These are phyloP conservation scores for honey bee (Apis mellifera) DNA, from an alignment of 1,140 invertebrate species.

Conservation along the genomic window DNA sequence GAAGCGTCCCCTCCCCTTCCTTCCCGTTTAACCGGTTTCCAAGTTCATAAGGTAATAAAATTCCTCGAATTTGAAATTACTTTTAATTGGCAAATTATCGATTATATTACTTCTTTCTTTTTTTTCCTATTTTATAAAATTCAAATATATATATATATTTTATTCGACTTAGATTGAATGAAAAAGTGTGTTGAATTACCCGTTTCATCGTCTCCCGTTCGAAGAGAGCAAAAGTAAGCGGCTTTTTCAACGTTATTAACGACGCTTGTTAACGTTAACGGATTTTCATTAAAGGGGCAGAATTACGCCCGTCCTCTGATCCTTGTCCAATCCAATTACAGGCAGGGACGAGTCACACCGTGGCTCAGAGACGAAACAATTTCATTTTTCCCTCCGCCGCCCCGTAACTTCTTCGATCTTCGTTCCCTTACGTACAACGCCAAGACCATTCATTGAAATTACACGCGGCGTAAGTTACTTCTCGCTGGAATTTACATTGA, in stretches of 20 bases:
- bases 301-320: conserved; percentile 24
- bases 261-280: conserved; percentile 21
- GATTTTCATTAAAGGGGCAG: conserved; percentile 27
- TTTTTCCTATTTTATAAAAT: too few species aligned
- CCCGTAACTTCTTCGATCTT: conserved; percentile 20
- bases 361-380: conserved; percentile 16
- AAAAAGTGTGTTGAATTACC: not conserved
- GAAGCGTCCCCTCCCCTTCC: not conserved
- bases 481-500: conserved; percentile 51
- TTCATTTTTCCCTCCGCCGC: conserved; percentile 40
- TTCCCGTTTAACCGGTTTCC: not conserved
- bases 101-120: too few species aligned
- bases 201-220: not conserved
- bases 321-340: conserved; percentile 49
- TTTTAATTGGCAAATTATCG: too few species aligned
- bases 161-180: not conserved
- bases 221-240: not conserved
- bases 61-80: too few species aligned
- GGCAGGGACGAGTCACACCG: not conserved
- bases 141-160: too few species aligned
- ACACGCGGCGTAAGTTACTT: conserved; percentile 50
- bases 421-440: too few species aligned
- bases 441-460: conserved; percentile 48
- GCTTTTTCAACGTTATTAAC: conserved; percentile 39
- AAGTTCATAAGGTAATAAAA: not conserved